Conservation (phyloP, 2,888 invertebrate genomes). For the Mesopsocus fuscifrons region DNA sequence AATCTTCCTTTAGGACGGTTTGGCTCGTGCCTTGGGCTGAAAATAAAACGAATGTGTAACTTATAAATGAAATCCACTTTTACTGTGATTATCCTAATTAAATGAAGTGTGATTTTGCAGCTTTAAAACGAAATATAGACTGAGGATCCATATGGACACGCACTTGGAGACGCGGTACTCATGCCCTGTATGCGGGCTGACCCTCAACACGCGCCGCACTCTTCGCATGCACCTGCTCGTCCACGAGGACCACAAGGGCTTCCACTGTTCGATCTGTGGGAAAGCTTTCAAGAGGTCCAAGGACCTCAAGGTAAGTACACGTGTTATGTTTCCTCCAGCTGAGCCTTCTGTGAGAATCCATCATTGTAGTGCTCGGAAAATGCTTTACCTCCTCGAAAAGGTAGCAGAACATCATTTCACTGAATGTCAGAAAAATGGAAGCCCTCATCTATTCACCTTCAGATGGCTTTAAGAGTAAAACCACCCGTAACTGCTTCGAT, state of each 20-base stretch:
- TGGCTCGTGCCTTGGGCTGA: too few relatives aligned
- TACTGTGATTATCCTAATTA: too few relatives aligned
- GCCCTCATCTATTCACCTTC: too few relatives aligned
- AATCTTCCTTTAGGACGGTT: too few relatives aligned
- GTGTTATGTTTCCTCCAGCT: neutral
- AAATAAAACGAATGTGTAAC: too few relatives aligned
- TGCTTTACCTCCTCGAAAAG: too few relatives aligned
- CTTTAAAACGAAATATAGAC: constrained; percentile 34
- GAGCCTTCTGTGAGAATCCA: too few relatives aligned
- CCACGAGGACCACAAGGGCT: constrained; percentile 32
- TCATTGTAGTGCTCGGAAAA: too few relatives aligned
- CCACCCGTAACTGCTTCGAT: neutral
- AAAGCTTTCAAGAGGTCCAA: constrained; percentile 34
- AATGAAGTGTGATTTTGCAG: too few relatives aligned
- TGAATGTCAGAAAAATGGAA: too few relatives aligned
- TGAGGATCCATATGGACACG: constrained; percentile 35
- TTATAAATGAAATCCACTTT: too few relatives aligned
- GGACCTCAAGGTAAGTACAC: constrained; percentile 16
- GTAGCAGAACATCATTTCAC: too few relatives aligned
- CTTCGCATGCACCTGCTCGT: constrained; percentile 33
- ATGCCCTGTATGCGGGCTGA: constrained; percentile 31
- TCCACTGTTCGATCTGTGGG: constrained; percentile 33
- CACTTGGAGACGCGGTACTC: constrained; percentile 34
- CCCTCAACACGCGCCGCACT: constrained; percentile 33
- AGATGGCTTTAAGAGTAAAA: neutral